Evolutionary conservation across 2,888 invertebrate genomes (phyloP).

Genomic region (Drosophila paranaensis): DNA sequence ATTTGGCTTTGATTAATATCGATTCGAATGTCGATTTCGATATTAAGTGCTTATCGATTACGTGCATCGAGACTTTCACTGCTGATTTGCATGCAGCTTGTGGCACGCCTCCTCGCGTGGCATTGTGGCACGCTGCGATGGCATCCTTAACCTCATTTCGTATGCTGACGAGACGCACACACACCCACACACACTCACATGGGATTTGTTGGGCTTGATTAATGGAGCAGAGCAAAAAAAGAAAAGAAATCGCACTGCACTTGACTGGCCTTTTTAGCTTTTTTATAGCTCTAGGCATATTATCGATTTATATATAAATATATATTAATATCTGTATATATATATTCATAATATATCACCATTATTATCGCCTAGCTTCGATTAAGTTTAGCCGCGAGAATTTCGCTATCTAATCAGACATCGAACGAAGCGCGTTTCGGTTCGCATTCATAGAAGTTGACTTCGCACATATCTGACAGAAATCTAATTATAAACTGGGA

Average conservation of each 20-base stretch:
- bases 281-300: slow-evolving; percentile 3
- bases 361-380: slow-evolving; percentile 5
- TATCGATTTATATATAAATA: slow-evolving; percentile 5
- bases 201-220: slow-evolving; percentile 12
- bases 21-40: slow-evolving; percentile 16
- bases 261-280: slow-evolving; percentile 2
- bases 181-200: not conserved
- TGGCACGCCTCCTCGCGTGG: slow-evolving; percentile 5
- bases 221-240: slow-evolving; percentile 2
- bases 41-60: slow-evolving; percentile 45
- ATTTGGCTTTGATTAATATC: slow-evolving; percentile 5
- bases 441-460: not conserved
- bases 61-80: slow-evolving; percentile 7
- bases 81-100: slow-evolving; percentile 31
- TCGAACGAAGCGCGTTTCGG: not conserved
- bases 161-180: slow-evolving; percentile 10
- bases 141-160: slow-evolving; percentile 43
- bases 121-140: slow-evolving; percentile 1
- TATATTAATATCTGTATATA: not conserved
- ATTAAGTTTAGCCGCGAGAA: not conserved
- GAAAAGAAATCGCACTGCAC: not conserved
- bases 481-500: not conserved
- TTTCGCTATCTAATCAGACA: not conserved
- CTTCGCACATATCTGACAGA: not conserved
- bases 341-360: not conserved